These are phyloP conservation scores for Scaptodrosophila lebanonensis DNA, from an alignment of 1,140 invertebrate genomes.

Conservation along the genomic window DNA sequence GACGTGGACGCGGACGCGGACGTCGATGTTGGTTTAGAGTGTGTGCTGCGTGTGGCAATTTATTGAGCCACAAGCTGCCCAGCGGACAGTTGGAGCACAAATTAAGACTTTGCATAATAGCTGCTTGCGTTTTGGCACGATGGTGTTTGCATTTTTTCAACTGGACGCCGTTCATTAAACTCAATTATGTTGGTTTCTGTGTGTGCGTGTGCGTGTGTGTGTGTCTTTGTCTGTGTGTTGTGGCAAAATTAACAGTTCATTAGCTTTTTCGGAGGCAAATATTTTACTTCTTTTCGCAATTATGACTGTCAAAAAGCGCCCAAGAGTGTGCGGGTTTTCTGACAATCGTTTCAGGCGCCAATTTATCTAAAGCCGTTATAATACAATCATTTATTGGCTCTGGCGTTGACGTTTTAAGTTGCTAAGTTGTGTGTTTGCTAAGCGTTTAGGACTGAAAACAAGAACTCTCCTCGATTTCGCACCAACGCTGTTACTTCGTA, in stretches of 20 bases:
- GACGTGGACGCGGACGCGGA: too few species aligned
- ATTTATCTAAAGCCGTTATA: conserved; percentile 58
- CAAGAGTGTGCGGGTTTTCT: conserved; percentile 22
- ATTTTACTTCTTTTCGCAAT: conserved; percentile 44
- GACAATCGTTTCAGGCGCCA: conserved; percentile 21
- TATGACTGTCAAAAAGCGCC: conserved; percentile 5
- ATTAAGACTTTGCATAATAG: conserved; percentile 66
- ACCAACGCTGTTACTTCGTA: conserved; percentile 5
- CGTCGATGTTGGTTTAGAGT: conserved; percentile 25
- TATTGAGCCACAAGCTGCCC: conserved; percentile 27
- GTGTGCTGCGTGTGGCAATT: conserved; percentile 35
- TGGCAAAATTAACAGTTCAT: conserved; percentile 69
- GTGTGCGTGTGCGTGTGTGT: background rate
- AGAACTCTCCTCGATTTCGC: conserved; percentile 11
- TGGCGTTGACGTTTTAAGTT: conserved; percentile 22
- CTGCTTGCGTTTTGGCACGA: too few species aligned
- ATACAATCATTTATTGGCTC: conserved; percentile 47
- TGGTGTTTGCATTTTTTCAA: background rate
- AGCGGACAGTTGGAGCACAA: conserved; percentile 22
- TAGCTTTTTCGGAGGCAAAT: conserved; percentile 58
- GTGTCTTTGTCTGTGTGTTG: background rate
- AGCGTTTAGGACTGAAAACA: conserved; percentile 4
- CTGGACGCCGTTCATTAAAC: conserved; percentile 41
- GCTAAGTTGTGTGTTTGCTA: too few species aligned
- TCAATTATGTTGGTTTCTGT: conserved; percentile 46